phyloP scores from a whole-genome alignment of 2,888 invertebrate genomes.

The Xanthia icteritia region DNA sequence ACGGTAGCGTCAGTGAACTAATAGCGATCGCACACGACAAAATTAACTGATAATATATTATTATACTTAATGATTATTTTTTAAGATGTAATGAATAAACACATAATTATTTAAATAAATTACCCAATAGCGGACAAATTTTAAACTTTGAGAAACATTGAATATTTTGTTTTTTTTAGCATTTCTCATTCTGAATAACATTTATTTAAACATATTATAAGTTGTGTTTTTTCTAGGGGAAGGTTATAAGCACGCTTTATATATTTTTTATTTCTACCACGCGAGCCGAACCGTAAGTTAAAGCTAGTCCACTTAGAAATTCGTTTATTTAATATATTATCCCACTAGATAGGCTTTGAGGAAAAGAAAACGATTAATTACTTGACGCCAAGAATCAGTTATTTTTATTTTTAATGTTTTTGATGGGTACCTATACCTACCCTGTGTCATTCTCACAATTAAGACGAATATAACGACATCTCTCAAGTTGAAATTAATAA shows the following conservation, averaged over 20 bases:
- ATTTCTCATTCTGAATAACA: slow-evolving; percentile 34
- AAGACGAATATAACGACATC: slow-evolving; percentile 22
- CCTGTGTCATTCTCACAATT: slow-evolving; percentile 25
- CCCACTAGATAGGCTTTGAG: slow-evolving; percentile 32
- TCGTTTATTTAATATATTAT: slow-evolving; percentile 32
- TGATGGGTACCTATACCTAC: slow-evolving; percentile 13
- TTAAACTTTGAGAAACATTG: slow-evolving; percentile 37
- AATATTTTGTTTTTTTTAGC: slow-evolving; percentile 16
- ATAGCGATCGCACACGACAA: slow-evolving; percentile 34
- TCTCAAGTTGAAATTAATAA: slow-evolving; percentile 20
- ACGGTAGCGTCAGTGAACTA: slow-evolving; percentile 35
- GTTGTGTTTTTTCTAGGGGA: slow-evolving; percentile 35
- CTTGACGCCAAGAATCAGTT: slow-evolving; percentile 31
- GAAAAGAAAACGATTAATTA: slow-evolving; percentile 35
- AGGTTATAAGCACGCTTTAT: slow-evolving; percentile 35
- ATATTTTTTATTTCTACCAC: slow-evolving; percentile 34
- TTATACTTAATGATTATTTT: slow-evolving; percentile 34
- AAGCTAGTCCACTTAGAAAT: slow-evolving; percentile 18
- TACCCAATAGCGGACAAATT: slow-evolving; percentile 37
- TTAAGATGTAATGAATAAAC: slow-evolving; percentile 34
- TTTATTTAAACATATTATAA: slow-evolving; percentile 35
- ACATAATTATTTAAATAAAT: slow-evolving; percentile 34
- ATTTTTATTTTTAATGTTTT: background rate
- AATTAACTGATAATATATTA: slow-evolving; percentile 34
- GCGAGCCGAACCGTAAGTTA: slow-evolving; percentile 5